Base-by-base conservation (phyloP, 2,113 vertebrate genomes). In the Amia ocellicauda region DNA sequence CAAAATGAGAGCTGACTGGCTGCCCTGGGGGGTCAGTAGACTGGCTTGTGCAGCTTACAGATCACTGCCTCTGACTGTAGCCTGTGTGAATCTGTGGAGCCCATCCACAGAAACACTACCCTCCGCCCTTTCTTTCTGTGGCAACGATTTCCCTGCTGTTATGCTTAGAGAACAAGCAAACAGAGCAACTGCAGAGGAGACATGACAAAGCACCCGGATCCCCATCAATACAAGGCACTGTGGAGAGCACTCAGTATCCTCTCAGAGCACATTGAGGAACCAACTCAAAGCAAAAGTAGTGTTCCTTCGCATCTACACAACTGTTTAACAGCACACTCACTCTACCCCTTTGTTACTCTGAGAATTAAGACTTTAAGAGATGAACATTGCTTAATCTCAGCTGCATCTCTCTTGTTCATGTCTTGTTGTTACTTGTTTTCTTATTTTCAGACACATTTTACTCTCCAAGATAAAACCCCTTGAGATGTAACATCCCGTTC, bases 21-120 rank as follows among this genome's bases (percentile, higher is more conserved):
- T 75, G 83, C 85, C 83, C 68, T 67, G 50, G 82, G 85, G 78
- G 80, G 74, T 80, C 78, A 79, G 74, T 82, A 87, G 85, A 85
- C 82, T 81, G 81, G n/a, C n/a, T n/a, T 84, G 78, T 82, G 75
- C 68, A 76, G n/a, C n/a, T n/a, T n/a, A n/a, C 70, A 80, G 85
- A 85, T 87, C 85, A 87, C 79, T 79, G 78, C 78, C 75, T 60
- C 71, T 72, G 76, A 82, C 82, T 81, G 69, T 70, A 78, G 83
- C 85, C 81, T 81, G 80, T 70, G 76, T 68, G 76, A 80, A 81
- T 80, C 83, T 77, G 67, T 74, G 72, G 72, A 50, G 42, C 31
- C 51, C 31, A 19, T 26, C 51, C 26, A n/a, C n/a, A n/a, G 29
- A 62, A 52, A 52, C 13, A 29, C 7, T 42, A 22, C 42, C 31